A percentile compares a stretch with the other conserved stretches of the same genome.
Conservation (phyloP, 2,888 invertebrate genomes). For the Mythimna pallens region DNA sequence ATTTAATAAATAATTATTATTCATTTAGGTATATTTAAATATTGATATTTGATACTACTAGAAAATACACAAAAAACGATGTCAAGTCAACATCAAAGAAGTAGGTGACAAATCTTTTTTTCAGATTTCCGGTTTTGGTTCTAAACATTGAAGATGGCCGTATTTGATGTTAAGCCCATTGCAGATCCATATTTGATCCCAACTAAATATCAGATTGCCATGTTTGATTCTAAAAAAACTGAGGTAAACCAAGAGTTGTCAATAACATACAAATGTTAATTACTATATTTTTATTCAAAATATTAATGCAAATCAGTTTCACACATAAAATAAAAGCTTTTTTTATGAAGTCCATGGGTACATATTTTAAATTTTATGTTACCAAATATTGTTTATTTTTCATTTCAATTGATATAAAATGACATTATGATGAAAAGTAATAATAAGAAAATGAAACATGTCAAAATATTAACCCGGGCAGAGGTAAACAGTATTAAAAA, state of each 20-base stretch:
- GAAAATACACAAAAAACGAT: conserved; percentile 3
- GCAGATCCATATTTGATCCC: conserved; percentile 26
- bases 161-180: conserved; percentile 21
- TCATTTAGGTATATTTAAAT: conserved; percentile 11
- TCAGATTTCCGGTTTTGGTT: conserved; percentile 9
- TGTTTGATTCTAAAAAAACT: conserved; percentile 26
- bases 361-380: conserved; percentile 6
- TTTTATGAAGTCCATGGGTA: conserved; percentile 5
- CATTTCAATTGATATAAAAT: conserved; percentile 18
- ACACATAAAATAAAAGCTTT: conserved; percentile 7
- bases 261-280: conserved; percentile 24
- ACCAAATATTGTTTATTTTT: conserved; percentile 17
- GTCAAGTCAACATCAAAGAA: conserved; percentile 10
- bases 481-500: too few relatives aligned
- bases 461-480: too few relatives aligned
- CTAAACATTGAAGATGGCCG: conserved; percentile 17
- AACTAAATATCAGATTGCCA: conserved; percentile 32
- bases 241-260: conserved; percentile 19
- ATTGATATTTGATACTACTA: conserved; percentile 4
- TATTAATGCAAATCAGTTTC: conserved; percentile 15
- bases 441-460: too few relatives aligned
- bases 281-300: conserved; percentile 9
- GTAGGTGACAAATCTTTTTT: conserved; percentile 1
- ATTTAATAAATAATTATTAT: conserved; percentile 11
- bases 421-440: too few relatives aligned